Conservation (phyloP, 2,113 vertebrate species). For the Calidris pygmaea region DNA sequence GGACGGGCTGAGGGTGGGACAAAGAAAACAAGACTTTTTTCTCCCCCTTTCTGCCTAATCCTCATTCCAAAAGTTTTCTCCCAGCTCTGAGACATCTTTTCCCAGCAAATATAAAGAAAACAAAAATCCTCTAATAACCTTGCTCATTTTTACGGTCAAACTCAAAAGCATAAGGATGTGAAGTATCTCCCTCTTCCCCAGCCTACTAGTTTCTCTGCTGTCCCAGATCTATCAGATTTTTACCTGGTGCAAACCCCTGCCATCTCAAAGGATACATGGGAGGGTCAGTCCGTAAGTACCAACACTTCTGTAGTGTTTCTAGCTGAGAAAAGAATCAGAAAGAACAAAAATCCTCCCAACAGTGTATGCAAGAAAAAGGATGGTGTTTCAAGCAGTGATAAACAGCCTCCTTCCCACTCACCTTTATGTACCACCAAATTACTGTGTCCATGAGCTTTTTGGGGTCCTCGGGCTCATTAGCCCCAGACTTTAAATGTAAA, state of each 20-base stretch:
- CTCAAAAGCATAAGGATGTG: neutral
- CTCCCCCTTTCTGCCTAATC: neutral
- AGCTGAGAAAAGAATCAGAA: neutral
- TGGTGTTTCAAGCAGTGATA: neutral
- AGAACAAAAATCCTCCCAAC: neutral
- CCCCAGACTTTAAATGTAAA: neutral
- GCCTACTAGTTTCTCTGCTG: neutral
- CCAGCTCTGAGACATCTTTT: neutral
- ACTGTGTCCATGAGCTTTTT: neutral
- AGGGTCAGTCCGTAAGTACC: neutral
- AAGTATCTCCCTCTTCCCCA: neutral
- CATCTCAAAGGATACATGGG: rapidly evolving
- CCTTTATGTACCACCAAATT: neutral
- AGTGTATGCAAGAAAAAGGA: neutral
- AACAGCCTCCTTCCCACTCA: neutral
- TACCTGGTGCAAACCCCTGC: neutral
- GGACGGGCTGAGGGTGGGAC: neutral
- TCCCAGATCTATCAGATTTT: neutral
- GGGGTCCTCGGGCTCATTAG: neutral
- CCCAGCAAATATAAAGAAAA: neutral
- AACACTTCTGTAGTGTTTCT: neutral
- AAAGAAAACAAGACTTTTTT: neutral
- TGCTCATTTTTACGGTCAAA: neutral
- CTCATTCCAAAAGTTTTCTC: neutral
- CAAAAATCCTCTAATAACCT: neutral